A percentile compares a stretch with the other conserved stretches of the same genome.
These are phyloP conservation scores for Sylvia borin DNA, from an alignment of 2,797 vertebrate species.

Conservation along the genomic window DNA sequence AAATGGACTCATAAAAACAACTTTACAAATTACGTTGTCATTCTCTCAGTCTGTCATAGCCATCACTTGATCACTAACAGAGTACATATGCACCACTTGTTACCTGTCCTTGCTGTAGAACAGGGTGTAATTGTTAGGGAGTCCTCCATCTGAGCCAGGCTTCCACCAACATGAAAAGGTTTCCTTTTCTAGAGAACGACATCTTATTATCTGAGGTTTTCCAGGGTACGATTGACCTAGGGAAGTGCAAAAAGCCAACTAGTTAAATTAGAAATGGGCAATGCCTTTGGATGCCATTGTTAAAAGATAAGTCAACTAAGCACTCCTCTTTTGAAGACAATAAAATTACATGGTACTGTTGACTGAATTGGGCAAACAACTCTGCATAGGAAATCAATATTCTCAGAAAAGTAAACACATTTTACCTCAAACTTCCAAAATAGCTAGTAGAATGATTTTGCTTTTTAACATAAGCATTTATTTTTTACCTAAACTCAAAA, in stretches of 20 bases:
- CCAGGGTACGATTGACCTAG: conserved; percentile 80
- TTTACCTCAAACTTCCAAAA: neutral
- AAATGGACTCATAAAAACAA: neutral
- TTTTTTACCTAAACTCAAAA: neutral
- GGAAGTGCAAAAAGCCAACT: conserved; percentile 30
- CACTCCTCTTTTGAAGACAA: neutral
- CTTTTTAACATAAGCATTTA: neutral
- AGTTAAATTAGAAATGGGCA: neutral
- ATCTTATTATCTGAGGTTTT: conserved; percentile 83
- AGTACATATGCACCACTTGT: neutral
- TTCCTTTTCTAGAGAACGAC: conserved; percentile 91
- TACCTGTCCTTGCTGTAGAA: conserved; percentile 83
- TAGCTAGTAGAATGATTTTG: neutral
- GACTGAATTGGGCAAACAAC: neutral
- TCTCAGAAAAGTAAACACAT: neutral
- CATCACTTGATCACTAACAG: neutral
- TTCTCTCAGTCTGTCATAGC: neutral
- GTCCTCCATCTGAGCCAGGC: conserved; percentile 84
- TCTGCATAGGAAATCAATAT: neutral
- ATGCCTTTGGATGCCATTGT: neutral
- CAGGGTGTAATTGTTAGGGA: conserved; percentile 85
- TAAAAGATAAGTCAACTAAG: neutral
- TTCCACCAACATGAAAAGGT: conserved; percentile 97
- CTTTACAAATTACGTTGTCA: neutral
- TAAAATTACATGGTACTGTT: neutral